Evolutionary conservation across 2,888 invertebrate genomes (phyloP).

Genomic region (Frankliniella fusca): DNA sequence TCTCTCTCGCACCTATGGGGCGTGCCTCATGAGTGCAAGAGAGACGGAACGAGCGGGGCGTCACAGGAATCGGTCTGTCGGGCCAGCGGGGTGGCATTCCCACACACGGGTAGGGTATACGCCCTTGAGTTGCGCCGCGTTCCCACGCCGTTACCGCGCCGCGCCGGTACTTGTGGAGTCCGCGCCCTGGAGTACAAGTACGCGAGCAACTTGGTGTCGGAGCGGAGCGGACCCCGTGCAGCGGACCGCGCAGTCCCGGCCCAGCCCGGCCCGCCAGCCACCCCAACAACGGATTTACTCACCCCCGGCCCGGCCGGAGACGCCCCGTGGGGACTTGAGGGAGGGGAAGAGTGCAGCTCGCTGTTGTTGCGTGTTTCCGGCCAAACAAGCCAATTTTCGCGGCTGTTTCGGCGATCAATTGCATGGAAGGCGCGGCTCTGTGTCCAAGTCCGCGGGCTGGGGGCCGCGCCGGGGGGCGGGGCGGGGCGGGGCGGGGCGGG

Average conservation of each 20-base stretch:
- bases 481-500: background rate
- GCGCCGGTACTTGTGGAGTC: no score
- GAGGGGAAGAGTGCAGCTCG: background rate
- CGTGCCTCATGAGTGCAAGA: no score
- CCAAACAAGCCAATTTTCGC: conserved; percentile 22
- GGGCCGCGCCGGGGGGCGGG: background rate
- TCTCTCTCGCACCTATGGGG: no score
- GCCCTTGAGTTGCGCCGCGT: no score
- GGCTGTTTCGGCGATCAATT: conserved; percentile 13
- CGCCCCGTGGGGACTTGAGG: background rate
- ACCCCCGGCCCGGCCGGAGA: background rate
- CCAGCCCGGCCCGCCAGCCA: background rate
- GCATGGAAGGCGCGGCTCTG: conserved; percentile 4
- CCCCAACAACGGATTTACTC: background rate
- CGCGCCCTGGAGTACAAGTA: no score
- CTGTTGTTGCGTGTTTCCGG: conserved; percentile 4
- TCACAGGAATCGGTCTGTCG: no score
- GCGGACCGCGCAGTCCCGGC: no score
- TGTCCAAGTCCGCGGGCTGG: background rate
- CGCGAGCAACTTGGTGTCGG: background rate
- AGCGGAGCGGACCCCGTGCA: no score
- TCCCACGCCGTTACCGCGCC: no score
- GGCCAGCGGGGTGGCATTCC: no score
- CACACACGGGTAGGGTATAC: no score
- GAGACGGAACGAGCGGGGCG: no score